A percentile compares a stretch with the other conserved stretches of the same genome.
Conservation (phyloP, 2,888 invertebrate species). For the Gibbula magus region DNA sequence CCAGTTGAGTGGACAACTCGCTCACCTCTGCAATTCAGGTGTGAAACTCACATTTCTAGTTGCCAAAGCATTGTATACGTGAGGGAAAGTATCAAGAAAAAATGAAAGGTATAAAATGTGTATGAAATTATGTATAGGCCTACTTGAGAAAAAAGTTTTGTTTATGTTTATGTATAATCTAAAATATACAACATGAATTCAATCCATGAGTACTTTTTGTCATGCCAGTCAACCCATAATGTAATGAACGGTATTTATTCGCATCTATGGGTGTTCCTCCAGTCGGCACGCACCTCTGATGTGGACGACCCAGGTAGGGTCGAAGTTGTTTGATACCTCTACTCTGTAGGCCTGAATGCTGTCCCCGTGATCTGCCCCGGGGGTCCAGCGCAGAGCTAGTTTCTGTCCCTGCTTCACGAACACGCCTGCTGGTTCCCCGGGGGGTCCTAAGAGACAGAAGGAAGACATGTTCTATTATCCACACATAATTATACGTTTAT, state of each 20-base stretch:
- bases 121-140: no score
- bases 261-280: background rate
- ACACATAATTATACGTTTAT: background rate
- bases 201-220: no score
- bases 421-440: slow-evolving; percentile 90
- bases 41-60: no score
- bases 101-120: no score
- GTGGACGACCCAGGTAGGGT: slow-evolving; percentile 1
- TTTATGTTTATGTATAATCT: no score
- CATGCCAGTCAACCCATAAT: no score
- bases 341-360: slow-evolving; percentile 86
- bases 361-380: slow-evolving; percentile 88
- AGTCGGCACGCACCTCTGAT: background rate
- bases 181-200: no score
- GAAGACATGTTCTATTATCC: no score
- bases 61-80: no score
- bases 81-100: no score
- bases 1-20: background rate
- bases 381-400: slow-evolving; percentile 77
- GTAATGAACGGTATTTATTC: background rate
- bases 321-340: slow-evolving; percentile 73
- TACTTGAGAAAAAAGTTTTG: no score
- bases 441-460: slow-evolving; percentile 82
- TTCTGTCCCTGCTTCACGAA: slow-evolving; percentile 84
- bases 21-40: no score